Evolutionary conservation across 2,888 invertebrate genomes (phyloP).

Genomic region (Xestia c-nigrum): DNA sequence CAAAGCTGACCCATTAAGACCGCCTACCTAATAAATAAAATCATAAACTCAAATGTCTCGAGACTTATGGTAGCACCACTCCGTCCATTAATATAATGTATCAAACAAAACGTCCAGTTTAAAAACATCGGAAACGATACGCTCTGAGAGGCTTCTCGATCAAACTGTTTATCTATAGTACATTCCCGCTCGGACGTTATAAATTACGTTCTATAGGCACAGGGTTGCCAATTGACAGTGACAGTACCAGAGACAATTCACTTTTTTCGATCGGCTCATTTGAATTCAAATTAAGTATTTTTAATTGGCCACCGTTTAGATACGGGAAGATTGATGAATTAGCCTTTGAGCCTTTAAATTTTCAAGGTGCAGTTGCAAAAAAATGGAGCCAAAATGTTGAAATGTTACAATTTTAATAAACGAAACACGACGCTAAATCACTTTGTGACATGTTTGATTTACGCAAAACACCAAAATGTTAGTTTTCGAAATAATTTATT

Average conservation of each 20-base stretch:
- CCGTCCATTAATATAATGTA: conserved; percentile 84
- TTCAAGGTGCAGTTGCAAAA: conserved; percentile 25
- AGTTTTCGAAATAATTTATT: conserved; percentile 59
- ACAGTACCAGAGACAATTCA: conserved; percentile 50
- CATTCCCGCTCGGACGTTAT: conserved; percentile 67
- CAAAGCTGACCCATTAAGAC: conserved; percentile 59
- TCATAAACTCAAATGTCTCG: conserved; percentile 67
- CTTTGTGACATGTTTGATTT: conserved; percentile 53
- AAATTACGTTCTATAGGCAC: conserved; percentile 65
- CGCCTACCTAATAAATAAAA: conserved; percentile 58
- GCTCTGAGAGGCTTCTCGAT: conserved; percentile 78
- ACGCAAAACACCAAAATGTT: conserved; percentile 44
- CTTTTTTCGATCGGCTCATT: conserved; percentile 43
- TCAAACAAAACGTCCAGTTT: conserved; percentile 79
- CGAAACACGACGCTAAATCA: conserved; percentile 35
- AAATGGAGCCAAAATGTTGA: conserved; percentile 3
- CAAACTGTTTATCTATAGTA: conserved; percentile 82
- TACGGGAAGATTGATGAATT: conserved; percentile 33
- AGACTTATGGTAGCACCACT: conserved; percentile 74
- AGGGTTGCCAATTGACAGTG: conserved; percentile 75
- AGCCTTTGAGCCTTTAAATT: neutral
- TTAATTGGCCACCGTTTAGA: conserved; percentile 55
- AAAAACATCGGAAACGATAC: conserved; percentile 78
- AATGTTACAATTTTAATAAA: conserved; percentile 41
- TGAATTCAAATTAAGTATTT: conserved; percentile 44